phyloP scores from a whole-genome alignment of 2,797 vertebrate species.

The Sebastes matsubarae region DNA sequence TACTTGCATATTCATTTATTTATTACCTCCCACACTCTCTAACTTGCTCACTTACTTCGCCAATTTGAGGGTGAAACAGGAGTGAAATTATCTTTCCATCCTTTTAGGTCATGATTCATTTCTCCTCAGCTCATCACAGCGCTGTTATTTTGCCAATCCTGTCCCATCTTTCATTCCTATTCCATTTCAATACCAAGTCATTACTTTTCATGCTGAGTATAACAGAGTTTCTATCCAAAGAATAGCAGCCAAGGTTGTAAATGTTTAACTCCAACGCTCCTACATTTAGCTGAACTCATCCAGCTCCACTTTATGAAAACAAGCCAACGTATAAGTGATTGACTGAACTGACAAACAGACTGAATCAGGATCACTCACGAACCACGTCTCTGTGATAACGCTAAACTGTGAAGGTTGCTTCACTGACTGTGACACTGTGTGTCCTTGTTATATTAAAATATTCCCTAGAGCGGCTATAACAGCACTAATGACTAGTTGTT shows the following conservation, averaged over 20 bases:
- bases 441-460: constrained; percentile 23
- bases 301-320: not conserved
- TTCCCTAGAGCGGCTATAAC: constrained; percentile 17
- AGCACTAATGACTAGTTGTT: constrained; percentile 41
- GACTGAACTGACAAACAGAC: not conserved
- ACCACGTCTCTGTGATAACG: not conserved
- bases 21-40: not conserved
- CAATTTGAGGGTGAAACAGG: not conserved
- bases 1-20: not conserved
- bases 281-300: not conserved
- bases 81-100: constrained; percentile 1
- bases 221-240: not conserved
- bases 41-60: not conserved
- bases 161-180: not conserved
- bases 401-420: constrained; percentile 5
- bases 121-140: not conserved
- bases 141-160: not conserved
- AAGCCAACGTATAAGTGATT: not conserved
- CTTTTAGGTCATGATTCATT: constrained; percentile 8
- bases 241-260: not conserved
- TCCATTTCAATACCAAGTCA: not conserved
- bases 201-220: not conserved
- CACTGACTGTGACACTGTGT: constrained; percentile 22
- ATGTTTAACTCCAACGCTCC: not conserved
- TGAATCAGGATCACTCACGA: not conserved